Evolutionary conservation across 1,140 invertebrate species (phyloP), one percentile per base, ranked within the genome.

Genomic region (Apis dorsata): DNA sequence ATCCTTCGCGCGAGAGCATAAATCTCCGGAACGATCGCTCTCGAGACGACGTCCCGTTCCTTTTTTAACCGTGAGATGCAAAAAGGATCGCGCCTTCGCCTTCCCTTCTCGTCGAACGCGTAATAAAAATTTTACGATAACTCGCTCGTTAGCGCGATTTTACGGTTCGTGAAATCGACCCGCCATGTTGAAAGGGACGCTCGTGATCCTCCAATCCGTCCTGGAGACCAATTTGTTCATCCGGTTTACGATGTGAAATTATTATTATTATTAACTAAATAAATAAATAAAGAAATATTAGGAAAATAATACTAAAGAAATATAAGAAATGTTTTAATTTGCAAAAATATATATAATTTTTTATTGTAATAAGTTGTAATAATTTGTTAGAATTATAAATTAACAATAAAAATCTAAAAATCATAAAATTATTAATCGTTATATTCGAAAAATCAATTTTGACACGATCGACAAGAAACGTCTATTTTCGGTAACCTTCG

Each of bases 51-150:
- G 55, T 73, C 71, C 28, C 71, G n/a, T 55, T 59, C 71, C 24
- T 73, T 15, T 21, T 60, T 28, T 24, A 7, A 19, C 28, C 9
- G 5, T 44, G 17, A 10, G 70, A 28, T 34, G 72, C 55, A 24
- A 15, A 44, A 62, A 60, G 28, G 28, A 24, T 73, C 53, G 53
- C 24, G 57, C 8, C 59, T 17, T 57, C 21, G 59, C 34, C 59
- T 66, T n/a, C 34, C 28, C 11, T 74, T 13, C 69, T 55, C n/a
- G 49, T n/a, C 28, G 57, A 10, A 15, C 24, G 21, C 17, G 34
- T 62, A 62, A 74, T 74, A 74, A 74, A 74, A 62, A 74, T 62
- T 74, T 74, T 74, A 74, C 72, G 72, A 57, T 62, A 74, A 74
- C 34, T 60, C 57, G 72, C 72, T 74, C 57, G 72, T 74, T 74